Conservation (phyloP, 2,888 invertebrate genomes). For the Noctuana brunneofusca region DNA sequence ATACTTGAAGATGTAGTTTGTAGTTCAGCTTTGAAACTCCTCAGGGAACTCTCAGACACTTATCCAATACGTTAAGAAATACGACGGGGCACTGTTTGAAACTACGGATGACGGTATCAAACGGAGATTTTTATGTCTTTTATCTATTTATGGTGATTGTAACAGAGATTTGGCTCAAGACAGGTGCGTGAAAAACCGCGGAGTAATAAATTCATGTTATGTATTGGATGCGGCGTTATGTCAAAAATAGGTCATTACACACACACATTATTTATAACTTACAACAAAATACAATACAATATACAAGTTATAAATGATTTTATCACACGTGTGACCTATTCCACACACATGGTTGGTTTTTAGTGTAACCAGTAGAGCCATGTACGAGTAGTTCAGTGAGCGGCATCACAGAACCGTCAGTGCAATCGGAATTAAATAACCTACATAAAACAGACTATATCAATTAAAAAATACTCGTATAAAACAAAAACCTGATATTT, state of each 20-base stretch:
- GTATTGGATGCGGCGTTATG: not conserved
- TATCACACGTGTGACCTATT: too few relatives aligned
- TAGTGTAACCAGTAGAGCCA: too few relatives aligned
- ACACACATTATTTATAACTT: too few relatives aligned
- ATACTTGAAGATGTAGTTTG: constrained; percentile 15
- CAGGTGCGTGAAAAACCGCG: not conserved
- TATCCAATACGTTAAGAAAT: constrained; percentile 17
- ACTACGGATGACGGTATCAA: not conserved
- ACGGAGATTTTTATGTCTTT: constrained; percentile 13
- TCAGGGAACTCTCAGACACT: constrained; percentile 12
- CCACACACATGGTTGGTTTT: too few relatives aligned
- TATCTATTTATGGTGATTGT: constrained; percentile 28
- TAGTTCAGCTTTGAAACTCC: constrained; percentile 21
- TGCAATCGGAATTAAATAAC: too few relatives aligned
- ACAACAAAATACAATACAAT: too few relatives aligned
- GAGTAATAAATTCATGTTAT: constrained; percentile 12
- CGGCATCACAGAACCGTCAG: too few relatives aligned
- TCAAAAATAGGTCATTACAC: not conserved
- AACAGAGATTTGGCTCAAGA: not conserved
- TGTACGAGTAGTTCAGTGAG: too few relatives aligned
- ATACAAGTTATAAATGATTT: too few relatives aligned
- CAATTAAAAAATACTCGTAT: not conserved
- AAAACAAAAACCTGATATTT: not conserved
- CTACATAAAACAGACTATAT: too few relatives aligned
- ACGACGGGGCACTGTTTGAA: constrained; percentile 15